Base-by-base conservation (phyloP, 2,113 vertebrate genomes). In the Phrynosoma platyrhinos region DNA sequence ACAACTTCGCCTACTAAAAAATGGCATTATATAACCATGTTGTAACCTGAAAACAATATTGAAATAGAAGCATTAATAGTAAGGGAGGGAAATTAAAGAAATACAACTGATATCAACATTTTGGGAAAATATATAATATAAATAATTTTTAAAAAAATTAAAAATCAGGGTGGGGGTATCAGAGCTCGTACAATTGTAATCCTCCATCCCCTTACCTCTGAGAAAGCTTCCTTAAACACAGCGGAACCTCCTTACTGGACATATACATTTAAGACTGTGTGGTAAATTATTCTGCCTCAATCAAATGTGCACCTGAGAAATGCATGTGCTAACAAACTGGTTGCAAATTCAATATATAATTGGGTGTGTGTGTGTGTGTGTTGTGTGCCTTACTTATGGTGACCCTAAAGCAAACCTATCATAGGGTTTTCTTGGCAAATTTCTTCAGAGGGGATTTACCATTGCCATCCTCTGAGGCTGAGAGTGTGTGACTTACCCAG, bases 21-120 rank as follows among this genome's bases (percentile, higher is more conserved):
- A 92, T 1, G 7, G 78, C 85, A 90, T 72, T 86, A 90, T 25
- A 90, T 53, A 87, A 90, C 90, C 84, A 82, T 81, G 81, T 85
- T 80, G 75, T 27, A 78, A 85, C 85, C 96, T 97, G 93, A 64
- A 94, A 95, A 90, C 90, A 91, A 82, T 23, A 82, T 25, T 36
- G 90, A 94, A 93, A 87, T 9, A 36, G 83, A 88, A 91, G 12
- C 76, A 94, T 4, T 74, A 74, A 86, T 14, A 5, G 84, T 53
- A 80, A 72, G 27, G 9, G 25, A 64, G 14, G 9, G 30, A 69
- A 9, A 69, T 71, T 9, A 71, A 27, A 30, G 68, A 71, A 71
- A 71, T 71, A 30, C 9, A 71, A 30, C 25, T 30, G 18, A 66
- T 66, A 66, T 18, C 16, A 20, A 66, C 16, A 66, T 23, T 66